Conservation (phyloP, 2,113 vertebrate genomes). For the Rhinoptilus africanus region DNA sequence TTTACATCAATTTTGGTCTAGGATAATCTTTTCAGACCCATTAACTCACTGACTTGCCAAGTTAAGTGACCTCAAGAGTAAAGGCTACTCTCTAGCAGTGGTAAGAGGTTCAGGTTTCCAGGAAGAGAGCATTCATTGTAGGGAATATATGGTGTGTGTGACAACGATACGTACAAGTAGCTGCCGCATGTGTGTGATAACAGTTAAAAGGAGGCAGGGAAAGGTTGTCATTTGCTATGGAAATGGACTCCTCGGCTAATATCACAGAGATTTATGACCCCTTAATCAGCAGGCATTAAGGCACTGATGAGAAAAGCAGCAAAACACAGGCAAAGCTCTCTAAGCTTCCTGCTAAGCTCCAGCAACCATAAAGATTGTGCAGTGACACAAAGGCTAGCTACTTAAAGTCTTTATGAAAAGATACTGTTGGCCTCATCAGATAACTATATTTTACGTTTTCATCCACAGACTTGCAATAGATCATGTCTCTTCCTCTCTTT, state of each 20-base stretch:
- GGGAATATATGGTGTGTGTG: background rate
- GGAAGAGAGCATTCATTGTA: background rate
- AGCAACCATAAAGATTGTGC: background rate
- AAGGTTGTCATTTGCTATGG: background rate
- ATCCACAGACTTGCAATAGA: background rate
- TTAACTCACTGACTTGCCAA: constrained; percentile 62
- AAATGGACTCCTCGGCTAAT: constrained; percentile 31
- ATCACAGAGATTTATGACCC: constrained; percentile 38
- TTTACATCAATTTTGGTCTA: constrained; percentile 55
- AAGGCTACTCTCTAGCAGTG: constrained; percentile 18
- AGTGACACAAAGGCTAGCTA: background rate
- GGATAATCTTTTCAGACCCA: constrained; percentile 52
- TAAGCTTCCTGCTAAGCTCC: constrained; percentile 16
- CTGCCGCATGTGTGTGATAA: background rate
- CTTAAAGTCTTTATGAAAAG: background rate
- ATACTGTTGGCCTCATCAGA: background rate
- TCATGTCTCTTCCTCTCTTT: background rate
- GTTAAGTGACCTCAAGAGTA: constrained; percentile 40
- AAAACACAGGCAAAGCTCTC: background rate
- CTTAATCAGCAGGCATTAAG: constrained; percentile 33
- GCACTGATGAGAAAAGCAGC: constrained; percentile 53
- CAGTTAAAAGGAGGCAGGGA: background rate
- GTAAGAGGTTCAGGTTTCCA: constrained; percentile 20
- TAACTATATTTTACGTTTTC: background rate
- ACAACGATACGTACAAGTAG: background rate